These are phyloP conservation scores for Drusus annulatus DNA, from an alignment of 1,140 invertebrate species.

Conservation along the genomic window DNA sequence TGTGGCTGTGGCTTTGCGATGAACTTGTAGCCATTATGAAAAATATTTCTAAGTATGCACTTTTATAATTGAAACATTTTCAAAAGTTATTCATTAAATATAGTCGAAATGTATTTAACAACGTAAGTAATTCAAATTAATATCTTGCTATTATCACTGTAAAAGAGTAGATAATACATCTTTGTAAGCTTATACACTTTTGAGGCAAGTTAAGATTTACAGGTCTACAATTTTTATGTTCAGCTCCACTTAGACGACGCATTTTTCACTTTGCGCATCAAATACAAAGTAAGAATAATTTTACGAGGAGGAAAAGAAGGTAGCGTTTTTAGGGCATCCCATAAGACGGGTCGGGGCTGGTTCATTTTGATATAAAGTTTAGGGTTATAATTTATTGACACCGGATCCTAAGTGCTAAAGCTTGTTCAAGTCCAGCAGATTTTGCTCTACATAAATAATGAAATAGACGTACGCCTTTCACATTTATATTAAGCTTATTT, in stretches of 20 bases:
- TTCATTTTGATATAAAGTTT: slow-evolving; percentile 56
- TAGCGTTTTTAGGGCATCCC: slow-evolving; percentile 16
- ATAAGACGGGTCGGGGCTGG: slow-evolving; percentile 35
- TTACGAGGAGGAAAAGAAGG: background rate
- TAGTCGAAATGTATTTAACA: no score
- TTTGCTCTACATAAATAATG: slow-evolving; percentile 52
- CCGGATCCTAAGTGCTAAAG: slow-evolving; percentile 68
- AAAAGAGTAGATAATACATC: no score
- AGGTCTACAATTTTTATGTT: background rate
- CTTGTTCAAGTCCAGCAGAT: slow-evolving; percentile 63
- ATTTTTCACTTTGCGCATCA: slow-evolving; percentile 37
- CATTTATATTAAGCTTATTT: slow-evolving; percentile 15
- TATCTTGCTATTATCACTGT: no score
- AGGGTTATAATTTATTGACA: slow-evolving; percentile 70
- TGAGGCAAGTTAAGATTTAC: no score
- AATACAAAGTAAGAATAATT: slow-evolving; percentile 40
- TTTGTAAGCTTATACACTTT: no score
- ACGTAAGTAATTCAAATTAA: no score
- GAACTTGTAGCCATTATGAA: no score
- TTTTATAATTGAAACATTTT: no score
- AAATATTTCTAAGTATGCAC: no score
- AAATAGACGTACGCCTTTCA: slow-evolving; percentile 21
- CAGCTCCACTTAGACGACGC: background rate
- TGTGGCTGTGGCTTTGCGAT: background rate
- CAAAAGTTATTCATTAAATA: no score